These are phyloP conservation scores for Epinephelus moara DNA, from an alignment of 2,113 vertebrate genomes.

Conservation along the genomic window DNA sequence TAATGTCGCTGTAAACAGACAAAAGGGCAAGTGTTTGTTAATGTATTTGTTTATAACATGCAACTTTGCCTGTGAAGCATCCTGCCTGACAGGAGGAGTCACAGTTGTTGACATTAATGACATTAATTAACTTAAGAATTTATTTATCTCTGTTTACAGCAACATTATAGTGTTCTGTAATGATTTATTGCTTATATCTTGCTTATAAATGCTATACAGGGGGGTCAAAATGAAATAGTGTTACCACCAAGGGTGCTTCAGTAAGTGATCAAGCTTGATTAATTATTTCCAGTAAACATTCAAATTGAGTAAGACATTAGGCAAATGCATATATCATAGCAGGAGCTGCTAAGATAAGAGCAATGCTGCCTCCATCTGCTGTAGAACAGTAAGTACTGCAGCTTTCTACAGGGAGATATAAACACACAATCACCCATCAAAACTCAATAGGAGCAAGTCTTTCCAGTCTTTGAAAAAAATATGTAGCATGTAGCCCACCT, in stretches of 20 bases:
- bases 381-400: slow-evolving; percentile 50
- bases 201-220: not conserved
- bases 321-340: slow-evolving; percentile 23
- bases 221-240: not conserved
- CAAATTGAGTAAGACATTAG: not conserved
- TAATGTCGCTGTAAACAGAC: not conserved
- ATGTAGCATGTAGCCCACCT: not conserved
- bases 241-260: not conserved
- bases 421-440: not conserved
- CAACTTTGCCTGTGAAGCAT: not conserved
- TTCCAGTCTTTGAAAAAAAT: not conserved
- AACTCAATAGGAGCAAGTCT: not conserved
- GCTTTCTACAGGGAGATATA: not conserved
- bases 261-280: not conserved
- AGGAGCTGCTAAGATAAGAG: not conserved
- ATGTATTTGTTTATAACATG: not conserved
- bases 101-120: not conserved
- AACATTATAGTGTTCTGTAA: not conserved
- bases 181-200: not conserved
- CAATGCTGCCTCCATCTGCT: slow-evolving; percentile 69
- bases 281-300: slow-evolving; percentile 1
- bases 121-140: not conserved
- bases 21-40: not conserved
- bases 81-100: not conserved
- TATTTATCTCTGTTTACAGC: not conserved